Evolutionary conservation across 2,113 vertebrate genomes (phyloP).

Genomic region (Myotis yumanensis): DNA sequence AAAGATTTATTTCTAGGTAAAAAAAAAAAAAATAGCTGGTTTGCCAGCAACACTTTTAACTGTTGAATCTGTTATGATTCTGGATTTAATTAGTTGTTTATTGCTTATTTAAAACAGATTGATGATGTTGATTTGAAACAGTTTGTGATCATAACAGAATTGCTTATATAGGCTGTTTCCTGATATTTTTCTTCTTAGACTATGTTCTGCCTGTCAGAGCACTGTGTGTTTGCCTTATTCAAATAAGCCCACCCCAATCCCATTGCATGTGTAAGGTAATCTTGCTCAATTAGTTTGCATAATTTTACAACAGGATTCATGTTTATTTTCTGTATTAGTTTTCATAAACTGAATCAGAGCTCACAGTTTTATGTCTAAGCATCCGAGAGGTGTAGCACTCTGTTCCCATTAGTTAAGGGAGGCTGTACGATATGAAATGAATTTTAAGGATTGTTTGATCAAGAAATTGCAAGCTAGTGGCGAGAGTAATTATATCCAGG

Average conservation of each 20-base stretch:
- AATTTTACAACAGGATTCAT: slow-evolving; percentile 30
- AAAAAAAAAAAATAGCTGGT: slow-evolving; percentile 69
- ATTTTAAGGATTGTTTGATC: not conserved
- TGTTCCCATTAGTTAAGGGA: not conserved
- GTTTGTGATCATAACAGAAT: slow-evolving; percentile 54
- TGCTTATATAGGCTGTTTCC: slow-evolving; percentile 19
- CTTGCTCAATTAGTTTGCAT: slow-evolving; percentile 47
- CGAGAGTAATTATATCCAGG: not conserved
- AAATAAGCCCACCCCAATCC: slow-evolving; percentile 28
- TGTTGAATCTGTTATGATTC: slow-evolving; percentile 59
- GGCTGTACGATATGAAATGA: not conserved
- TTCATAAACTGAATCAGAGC: slow-evolving; percentile 3
- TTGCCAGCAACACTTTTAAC: slow-evolving; percentile 74
- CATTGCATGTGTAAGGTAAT: not conserved
- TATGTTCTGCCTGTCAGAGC: slow-evolving; percentile 4
- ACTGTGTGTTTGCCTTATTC: slow-evolving; percentile 52
- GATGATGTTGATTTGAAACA: slow-evolving; percentile 55
- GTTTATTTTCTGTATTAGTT: slow-evolving; percentile 57
- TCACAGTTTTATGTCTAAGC: not conserved
- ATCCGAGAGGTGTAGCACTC: not conserved
- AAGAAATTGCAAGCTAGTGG: not conserved
- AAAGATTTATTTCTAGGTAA: slow-evolving; percentile 80
- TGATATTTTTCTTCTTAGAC: slow-evolving; percentile 51
- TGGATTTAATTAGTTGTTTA: slow-evolving; percentile 68
- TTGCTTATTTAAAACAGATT: slow-evolving; percentile 79